phyloP scores from a whole-genome alignment of 2,113 vertebrate genomes.

The Aptenodytes forsteri region DNA sequence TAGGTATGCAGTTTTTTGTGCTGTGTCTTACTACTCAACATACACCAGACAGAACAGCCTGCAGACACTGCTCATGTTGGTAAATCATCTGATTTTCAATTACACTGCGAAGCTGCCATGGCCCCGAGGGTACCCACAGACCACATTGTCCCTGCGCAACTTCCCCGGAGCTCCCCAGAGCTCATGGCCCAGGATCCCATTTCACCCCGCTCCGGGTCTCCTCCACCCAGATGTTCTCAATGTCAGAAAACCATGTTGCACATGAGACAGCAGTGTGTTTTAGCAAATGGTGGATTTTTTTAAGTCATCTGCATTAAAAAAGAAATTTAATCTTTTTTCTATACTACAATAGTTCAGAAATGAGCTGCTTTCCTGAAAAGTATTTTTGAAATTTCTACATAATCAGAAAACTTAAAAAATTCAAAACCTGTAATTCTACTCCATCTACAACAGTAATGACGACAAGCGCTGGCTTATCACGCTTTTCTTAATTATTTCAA shows the following conservation, averaged over 20 bases:
- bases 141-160: neutral
- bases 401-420: neutral
- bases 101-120: neutral
- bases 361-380: neutral
- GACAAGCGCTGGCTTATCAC: neutral
- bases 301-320: neutral
- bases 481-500: neutral
- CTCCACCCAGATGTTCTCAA: neutral
- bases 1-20: neutral
- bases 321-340: neutral
- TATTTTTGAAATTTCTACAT: neutral
- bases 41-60: neutral
- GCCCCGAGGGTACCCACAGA: neutral
- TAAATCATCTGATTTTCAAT: neutral
- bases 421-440: neutral
- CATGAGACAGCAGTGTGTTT: neutral
- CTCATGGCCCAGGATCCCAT: neutral
- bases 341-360: neutral
- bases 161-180: rapidly evolving
- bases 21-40: neutral
- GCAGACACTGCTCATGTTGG: neutral
- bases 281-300: neutral
- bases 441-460: neutral
- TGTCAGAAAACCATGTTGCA: neutral
- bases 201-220: rapidly evolving